Percentiles rank a stretch among this genome's conserved stretches.
phyloP scores from a whole-genome alignment of 2,888 invertebrate genomes.

The Tholera decimalis region DNA sequence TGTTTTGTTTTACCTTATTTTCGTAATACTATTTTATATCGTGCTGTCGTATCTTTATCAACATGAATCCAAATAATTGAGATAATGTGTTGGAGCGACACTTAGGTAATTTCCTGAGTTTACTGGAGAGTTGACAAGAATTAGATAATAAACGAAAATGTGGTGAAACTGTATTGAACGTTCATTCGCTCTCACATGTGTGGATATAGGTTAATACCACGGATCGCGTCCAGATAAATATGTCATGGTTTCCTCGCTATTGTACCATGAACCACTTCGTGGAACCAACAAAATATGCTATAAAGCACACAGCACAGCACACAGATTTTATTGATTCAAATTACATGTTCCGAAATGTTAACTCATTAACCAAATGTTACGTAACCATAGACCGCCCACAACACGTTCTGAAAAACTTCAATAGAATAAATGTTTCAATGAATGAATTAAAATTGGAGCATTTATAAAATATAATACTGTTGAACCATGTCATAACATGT shows the following conservation, averaged over 20 bases:
- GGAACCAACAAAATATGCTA: constrained; percentile 63
- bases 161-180: constrained; percentile 41
- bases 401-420: constrained; percentile 58
- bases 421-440: constrained; percentile 66
- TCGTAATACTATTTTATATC: neutral
- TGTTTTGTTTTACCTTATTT: neutral
- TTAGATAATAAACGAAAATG: constrained; percentile 37
- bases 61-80: constrained; percentile 20
- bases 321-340: constrained; percentile 77
- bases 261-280: constrained; percentile 60
- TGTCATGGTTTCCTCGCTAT: constrained; percentile 46
- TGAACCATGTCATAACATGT: constrained; percentile 66
- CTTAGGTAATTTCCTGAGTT: constrained; percentile 24
- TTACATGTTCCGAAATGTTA: constrained; percentile 78
- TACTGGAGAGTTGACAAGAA: constrained; percentile 48
- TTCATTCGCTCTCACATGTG: constrained; percentile 31
- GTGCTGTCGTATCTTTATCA: constrained; percentile 18
- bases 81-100: constrained; percentile 33
- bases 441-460: constrained; percentile 60
- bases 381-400: constrained; percentile 61
- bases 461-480: constrained; percentile 63
- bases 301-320: constrained; percentile 57
- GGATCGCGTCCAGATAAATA: constrained; percentile 27
- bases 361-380: constrained; percentile 68
- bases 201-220: constrained; percentile 28